Evolutionary conservation across 2,113 vertebrate species (phyloP), one percentile per base, ranked within the genome.

Genomic region (Apodemus speciosus): DNA sequence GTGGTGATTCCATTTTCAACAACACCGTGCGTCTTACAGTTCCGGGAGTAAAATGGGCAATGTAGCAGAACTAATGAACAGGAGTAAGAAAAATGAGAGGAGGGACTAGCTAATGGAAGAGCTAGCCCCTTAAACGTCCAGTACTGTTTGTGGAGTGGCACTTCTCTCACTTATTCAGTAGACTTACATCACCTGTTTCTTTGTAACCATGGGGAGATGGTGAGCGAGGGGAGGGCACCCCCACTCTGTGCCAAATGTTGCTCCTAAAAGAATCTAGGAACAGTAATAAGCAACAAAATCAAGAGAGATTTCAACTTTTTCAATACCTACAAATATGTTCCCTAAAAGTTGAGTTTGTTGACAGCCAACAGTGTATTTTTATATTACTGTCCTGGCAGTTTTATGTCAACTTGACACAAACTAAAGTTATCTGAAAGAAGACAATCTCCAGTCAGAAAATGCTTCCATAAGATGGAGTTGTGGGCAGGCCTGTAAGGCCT

Each of bases 261-360:
- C 3, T 86, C 1, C 0, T 23, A 58, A 72, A 27, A 93, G 60
- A 88, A 88, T 49, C 21, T 64, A 89, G 30, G 10, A 62, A 91
- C 0, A 35, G 21, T 38, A 51, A 79, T 1, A 91, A 87, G 75
- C 35, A 91, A 72, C 83, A 46, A 73, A 91, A 86, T 40, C n/a
- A 85, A 75, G 38, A 84, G 27, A 60, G n/a, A 25, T 20, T 88
- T 90, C 85, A 83, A 13, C 60, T 62, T 79, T 90, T 35, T 88
- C 38, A 92, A 38, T 27, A 87, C 77, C 69, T 69, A 87, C 81
- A 80, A 89, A 75, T 58, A 91, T 3, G 68, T 10, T 49, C 13
- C 72, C 89, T n/a, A 64, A 90, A 90, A 92, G 76, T 68, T 73
- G 88, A 81, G 85, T 62, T 62, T 81, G 60, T 90, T 90, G 11